Conservation (phyloP, 1,140 invertebrate genomes). For the Drosophila insularis region DNA sequence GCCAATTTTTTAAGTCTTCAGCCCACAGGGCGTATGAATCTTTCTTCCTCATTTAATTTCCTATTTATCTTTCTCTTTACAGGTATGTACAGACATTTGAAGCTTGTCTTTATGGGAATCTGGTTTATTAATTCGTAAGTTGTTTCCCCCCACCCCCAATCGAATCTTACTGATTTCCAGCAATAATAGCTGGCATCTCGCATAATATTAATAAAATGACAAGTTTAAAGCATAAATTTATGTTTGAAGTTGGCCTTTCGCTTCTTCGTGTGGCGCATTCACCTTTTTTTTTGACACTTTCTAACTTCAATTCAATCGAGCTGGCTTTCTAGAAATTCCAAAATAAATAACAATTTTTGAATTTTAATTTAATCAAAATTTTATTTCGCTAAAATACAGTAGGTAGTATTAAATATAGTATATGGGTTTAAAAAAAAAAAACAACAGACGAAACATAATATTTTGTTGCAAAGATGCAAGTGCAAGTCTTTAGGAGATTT, state of each 20-base stretch:
- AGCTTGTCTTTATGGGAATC: neutral
- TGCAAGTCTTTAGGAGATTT: constrained; percentile 13
- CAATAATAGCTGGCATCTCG: no score
- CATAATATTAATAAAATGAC: neutral
- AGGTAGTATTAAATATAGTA: neutral
- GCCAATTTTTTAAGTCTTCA: neutral
- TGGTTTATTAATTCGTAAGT: constrained; percentile 6
- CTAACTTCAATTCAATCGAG: neutral
- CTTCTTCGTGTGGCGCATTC: neutral
- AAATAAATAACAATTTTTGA: neutral
- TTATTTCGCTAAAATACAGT: constrained; percentile 51
- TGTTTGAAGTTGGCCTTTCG: neutral
- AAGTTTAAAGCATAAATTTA: constrained; percentile 1
- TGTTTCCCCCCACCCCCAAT: neutral
- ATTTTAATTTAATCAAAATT: neutral
- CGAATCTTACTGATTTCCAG: no score
- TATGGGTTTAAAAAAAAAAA: no score
- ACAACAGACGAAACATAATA: constrained; percentile 48
- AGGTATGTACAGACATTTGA: constrained; percentile 31
- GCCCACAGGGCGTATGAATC: neutral
- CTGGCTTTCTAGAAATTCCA: constrained; percentile 23
- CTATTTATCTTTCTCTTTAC: constrained; percentile 26
- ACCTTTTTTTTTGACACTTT: constrained; percentile 11
- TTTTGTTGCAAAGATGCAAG: neutral
- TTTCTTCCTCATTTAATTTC: constrained; percentile 11